A percentile compares a stretch with the other conserved stretches of the same genome.
These are phyloP conservation scores for Elegia similella DNA, from an alignment of 2,888 invertebrate species.

Conservation along the genomic window DNA sequence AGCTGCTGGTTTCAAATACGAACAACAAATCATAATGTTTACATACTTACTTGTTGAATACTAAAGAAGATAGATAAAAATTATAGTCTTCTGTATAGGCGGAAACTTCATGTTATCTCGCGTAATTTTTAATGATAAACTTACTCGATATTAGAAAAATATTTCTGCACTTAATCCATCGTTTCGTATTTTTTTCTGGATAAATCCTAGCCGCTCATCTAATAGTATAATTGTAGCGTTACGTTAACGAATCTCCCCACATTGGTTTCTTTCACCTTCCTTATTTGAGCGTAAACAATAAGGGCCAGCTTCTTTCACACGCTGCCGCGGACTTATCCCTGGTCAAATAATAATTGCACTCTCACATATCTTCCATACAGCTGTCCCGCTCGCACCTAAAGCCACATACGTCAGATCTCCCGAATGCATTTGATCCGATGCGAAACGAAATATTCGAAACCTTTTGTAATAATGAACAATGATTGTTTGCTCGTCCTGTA, in stretches of 20 bases:
- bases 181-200: constrained; percentile 22
- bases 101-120: no score
- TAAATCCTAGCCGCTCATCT: constrained; percentile 45
- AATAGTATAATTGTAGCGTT: constrained; percentile 66
- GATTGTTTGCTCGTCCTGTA: constrained; percentile 80
- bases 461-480: constrained; percentile 82
- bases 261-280: constrained; percentile 70
- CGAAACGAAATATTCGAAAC: constrained; percentile 79
- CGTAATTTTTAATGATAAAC: no score
- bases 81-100: no score
- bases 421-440: constrained; percentile 76
- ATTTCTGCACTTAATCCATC: neutral
- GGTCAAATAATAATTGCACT: constrained; percentile 81
- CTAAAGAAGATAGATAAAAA: no score
- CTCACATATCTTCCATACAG: constrained; percentile 55
- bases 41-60: no score
- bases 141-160: no score
- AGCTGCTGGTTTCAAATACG: neutral
- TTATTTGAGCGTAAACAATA: constrained; percentile 81
- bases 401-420: constrained; percentile 65
- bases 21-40: no score
- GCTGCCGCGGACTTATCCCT: constrained; percentile 77
- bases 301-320: constrained; percentile 76
- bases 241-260: constrained; percentile 64
- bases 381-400: constrained; percentile 61